Evolutionary conservation across 2,113 vertebrate genomes (phyloP).

Genomic region (Burhinus bistriatus): DNA sequence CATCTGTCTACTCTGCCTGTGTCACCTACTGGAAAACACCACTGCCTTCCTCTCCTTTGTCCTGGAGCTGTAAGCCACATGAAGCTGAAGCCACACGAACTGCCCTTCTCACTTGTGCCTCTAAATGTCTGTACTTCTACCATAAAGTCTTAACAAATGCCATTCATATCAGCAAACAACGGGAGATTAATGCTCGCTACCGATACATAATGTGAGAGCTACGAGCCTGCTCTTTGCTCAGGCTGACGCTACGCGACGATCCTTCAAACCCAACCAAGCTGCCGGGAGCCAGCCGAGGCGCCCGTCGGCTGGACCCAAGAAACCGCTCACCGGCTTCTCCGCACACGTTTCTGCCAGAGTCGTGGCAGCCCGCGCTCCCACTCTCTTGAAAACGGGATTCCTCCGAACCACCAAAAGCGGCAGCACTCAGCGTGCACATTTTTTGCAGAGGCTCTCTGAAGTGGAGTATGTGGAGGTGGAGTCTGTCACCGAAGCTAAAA

Average conservation of each 20-base stretch:
- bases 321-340: rapidly evolving
- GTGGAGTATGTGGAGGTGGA: background rate
- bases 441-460: background rate
- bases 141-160: background rate
- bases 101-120: background rate
- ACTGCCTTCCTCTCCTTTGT: background rate
- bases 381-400: background rate
- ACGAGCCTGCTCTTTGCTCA: background rate
- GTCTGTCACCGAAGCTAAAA: background rate
- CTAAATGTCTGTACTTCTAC: background rate
- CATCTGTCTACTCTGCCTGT: background rate
- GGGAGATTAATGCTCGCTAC: background rate
- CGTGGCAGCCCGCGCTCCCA: rapidly evolving
- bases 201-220: rapidly evolving
- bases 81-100: rapidly evolving
- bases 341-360: rapidly evolving
- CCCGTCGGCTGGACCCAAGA: background rate
- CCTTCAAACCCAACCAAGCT: background rate
- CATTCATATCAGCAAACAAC: background rate
- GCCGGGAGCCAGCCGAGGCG: background rate
- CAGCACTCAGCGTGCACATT: background rate
- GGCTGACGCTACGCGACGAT: too few species aligned
- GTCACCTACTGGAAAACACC: background rate
- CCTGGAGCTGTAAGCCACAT: background rate
- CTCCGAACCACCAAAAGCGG: background rate